Conservation (phyloP, 2,113 vertebrate genomes). For the Rhombomys opimus region DNA sequence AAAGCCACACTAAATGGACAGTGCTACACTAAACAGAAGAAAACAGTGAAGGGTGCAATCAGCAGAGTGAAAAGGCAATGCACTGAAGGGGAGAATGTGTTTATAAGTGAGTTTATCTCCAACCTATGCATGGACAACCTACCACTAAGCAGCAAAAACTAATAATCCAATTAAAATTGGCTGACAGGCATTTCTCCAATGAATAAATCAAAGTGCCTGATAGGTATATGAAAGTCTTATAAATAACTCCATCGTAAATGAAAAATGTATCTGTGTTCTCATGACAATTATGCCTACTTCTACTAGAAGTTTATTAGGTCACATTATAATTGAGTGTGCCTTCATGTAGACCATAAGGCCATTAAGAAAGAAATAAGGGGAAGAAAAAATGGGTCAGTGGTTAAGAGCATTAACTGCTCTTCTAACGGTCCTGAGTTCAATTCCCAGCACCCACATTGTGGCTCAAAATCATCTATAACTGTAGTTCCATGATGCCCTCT, state of each 20-base stretch:
- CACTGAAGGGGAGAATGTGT: not conserved
- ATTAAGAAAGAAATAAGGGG: not conserved
- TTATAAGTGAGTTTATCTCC: not conserved
- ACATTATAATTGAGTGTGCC: not conserved
- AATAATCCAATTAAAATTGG: not conserved
- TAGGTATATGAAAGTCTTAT: not conserved
- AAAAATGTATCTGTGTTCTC: not conserved
- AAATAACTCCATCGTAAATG: not conserved
- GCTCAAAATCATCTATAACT: not conserved
- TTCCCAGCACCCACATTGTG: not conserved
- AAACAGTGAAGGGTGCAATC: accelerated
- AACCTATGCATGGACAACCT: not conserved
- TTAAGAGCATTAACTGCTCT: not conserved
- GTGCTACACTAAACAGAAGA: not conserved
- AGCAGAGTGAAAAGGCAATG: too few species aligned
- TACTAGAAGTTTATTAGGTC: not conserved
- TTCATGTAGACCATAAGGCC: not conserved
- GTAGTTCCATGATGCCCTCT: not conserved
- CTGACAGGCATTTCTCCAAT: not conserved
- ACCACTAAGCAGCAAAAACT: not conserved
- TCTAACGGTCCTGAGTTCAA: not conserved
- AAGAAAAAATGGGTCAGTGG: not conserved
- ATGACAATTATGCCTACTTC: not conserved
- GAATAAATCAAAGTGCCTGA: not conserved
- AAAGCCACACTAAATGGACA: not conserved